Conservation (phyloP, 2,113 vertebrate species). For the Anguilla japonica region DNA sequence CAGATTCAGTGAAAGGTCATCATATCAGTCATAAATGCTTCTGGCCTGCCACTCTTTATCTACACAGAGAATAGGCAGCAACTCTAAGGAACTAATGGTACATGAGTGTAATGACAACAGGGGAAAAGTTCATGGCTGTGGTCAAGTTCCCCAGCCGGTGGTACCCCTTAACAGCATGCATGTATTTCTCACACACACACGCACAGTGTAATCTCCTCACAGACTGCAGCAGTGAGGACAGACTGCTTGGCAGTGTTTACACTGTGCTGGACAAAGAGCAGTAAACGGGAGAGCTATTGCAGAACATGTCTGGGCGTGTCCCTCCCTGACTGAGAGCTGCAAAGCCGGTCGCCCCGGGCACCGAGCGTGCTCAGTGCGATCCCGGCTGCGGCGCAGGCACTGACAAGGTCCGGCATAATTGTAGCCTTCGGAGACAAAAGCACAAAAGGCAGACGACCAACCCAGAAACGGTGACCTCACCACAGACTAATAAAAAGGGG, state of each 20-base stretch:
- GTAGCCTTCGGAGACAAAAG: slow-evolving; percentile 24
- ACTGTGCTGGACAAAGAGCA: slow-evolving; percentile 42
- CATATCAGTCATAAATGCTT: not conserved
- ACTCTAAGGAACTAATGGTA: not conserved
- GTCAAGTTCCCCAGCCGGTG: not conserved
- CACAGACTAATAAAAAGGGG: slow-evolving; percentile 32
- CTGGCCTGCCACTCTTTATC: not conserved
- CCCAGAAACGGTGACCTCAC: slow-evolving; percentile 41
- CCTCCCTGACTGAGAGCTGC: slow-evolving; percentile 20
- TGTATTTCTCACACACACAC: too few species aligned
- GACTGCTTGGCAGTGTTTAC: slow-evolving; percentile 41
- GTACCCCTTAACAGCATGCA: not conserved
- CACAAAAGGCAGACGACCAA: slow-evolving; percentile 39
- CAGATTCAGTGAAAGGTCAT: not conserved
- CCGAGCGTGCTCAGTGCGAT: slow-evolving; percentile 8
- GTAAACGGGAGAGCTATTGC: slow-evolving; percentile 3
- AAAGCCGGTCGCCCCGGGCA: slow-evolving; percentile 27
- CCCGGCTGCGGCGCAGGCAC: slow-evolving; percentile 18
- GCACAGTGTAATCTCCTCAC: not conserved
- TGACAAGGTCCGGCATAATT: slow-evolving; percentile 16
- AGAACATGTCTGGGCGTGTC: slow-evolving; percentile 49
- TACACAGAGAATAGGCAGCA: not conserved
- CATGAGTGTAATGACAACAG: not conserved
- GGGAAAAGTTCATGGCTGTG: slow-evolving; percentile 9
- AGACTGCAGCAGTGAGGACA: slow-evolving; percentile 6